Conservation (phyloP, 2,113 vertebrate species). For the Prunella fulvescens region DNA sequence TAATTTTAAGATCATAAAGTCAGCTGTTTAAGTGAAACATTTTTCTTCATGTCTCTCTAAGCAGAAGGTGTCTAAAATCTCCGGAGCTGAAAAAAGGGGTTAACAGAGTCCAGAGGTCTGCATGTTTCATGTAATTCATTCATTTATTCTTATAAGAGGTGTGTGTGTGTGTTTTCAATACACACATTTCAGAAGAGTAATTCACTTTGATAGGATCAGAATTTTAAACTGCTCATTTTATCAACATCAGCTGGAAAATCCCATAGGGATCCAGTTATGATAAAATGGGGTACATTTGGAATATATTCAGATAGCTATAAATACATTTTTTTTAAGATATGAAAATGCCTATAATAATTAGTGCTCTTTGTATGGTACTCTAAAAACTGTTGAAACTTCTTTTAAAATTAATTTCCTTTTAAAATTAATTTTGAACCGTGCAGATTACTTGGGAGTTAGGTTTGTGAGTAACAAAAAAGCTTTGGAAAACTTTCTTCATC, state of each 20-base stretch:
- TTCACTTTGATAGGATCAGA: not conserved
- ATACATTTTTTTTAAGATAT: not conserved
- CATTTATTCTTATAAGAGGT: not conserved
- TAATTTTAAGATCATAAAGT: not conserved
- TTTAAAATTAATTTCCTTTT: not conserved
- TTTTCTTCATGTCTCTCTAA: not conserved
- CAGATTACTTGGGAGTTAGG: not conserved
- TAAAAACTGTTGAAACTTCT: not conserved
- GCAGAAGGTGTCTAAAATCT: not conserved
- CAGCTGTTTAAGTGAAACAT: not conserved
- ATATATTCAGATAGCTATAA: not conserved
- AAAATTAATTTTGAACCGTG: not conserved
- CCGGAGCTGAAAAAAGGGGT: not conserved
- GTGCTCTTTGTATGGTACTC: not conserved
- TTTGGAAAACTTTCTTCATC: not conserved
- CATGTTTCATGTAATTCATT: not conserved
- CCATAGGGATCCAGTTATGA: not conserved
- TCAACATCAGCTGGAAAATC: not conserved
- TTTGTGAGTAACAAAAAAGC: not conserved
- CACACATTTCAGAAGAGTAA: not conserved
- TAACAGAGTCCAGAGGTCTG: not conserved
- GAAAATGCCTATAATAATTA: not conserved
- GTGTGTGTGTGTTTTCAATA: not conserved
- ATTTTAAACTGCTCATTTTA: not conserved
- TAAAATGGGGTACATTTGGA: not conserved